Percentiles rank a stretch among this genome's conserved stretches.
These are phyloP conservation scores for Cepaea hortensis DNA, from an alignment of 2,888 invertebrate genomes.

Conservation along the genomic window DNA sequence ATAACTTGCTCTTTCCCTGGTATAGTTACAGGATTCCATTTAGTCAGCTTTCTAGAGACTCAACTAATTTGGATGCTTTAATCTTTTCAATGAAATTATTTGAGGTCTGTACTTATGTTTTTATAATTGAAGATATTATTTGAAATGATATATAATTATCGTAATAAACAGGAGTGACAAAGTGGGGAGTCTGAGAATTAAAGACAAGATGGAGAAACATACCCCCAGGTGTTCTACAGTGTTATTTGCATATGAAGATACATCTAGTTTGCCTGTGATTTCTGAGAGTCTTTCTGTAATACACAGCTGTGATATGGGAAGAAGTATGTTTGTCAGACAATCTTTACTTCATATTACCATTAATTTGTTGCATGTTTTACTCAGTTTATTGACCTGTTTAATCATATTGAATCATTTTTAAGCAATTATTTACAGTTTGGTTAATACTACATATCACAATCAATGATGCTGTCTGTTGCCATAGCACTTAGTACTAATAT, in stretches of 20 bases:
- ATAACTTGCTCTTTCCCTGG: background rate
- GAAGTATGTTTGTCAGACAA: background rate
- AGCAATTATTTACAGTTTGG: too few relatives aligned
- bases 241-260: constrained; percentile 2
- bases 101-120: too few relatives aligned
- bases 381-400: background rate
- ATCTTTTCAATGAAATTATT: too few relatives aligned
- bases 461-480: too few relatives aligned
- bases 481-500: too few relatives aligned
- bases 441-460: too few relatives aligned
- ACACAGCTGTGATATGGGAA: background rate
- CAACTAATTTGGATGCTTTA: too few relatives aligned
- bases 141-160: too few relatives aligned
- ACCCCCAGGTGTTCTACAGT: constrained; percentile 18
- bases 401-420: too few relatives aligned
- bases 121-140: too few relatives aligned
- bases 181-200: background rate
- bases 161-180: background rate
- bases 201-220: background rate
- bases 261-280: background rate
- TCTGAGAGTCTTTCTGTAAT: background rate
- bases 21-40: too few relatives aligned
- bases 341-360: background rate
- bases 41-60: too few relatives aligned
- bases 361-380: background rate